These are phyloP conservation scores for human (Homo sapiens) DNA, from an alignment of 2,113 vertebrate genomes.

Conservation along the genomic window GRCh38 chrX:7856501-7857000, in stretches of 20 bases:
- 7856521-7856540: background rate
- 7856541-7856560: background rate
- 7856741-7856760: background rate
- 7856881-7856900: background rate
- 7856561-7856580: fast-evolving
- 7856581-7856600: background rate
- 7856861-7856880: background rate
- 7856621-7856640: background rate
- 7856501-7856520: background rate
- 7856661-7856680: background rate
- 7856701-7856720: background rate
- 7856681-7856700: background rate
- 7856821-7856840: background rate
- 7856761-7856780: background rate
- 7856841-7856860: background rate
- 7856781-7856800: background rate
- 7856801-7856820: background rate
- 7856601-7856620: background rate
- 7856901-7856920: background rate
- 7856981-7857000: no score
- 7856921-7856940: background rate
- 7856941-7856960: background rate
- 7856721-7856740: background rate
- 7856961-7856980: background rate
- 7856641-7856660: background rate